Conservation (phyloP, 2,113 vertebrate genomes). For the Toxostoma redivivum region DNA sequence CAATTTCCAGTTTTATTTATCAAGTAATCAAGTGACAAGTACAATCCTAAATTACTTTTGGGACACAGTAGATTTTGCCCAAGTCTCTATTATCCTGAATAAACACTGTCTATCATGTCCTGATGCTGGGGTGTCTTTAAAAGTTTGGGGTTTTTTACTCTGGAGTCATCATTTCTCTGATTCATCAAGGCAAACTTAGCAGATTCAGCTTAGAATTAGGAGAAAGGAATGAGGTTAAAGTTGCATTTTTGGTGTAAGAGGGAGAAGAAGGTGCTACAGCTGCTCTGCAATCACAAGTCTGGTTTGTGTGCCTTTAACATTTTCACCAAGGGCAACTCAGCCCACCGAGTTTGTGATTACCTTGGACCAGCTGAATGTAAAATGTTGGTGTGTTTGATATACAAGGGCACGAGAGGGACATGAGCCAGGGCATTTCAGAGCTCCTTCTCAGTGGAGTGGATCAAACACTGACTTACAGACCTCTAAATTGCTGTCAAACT, state of each 20-base stretch:
- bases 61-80: background rate
- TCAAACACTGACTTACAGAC: background rate
- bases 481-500: background rate
- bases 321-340: background rate
- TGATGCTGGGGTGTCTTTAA: background rate
- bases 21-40: background rate
- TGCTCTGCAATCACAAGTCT: background rate
- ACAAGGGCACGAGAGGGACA: background rate
- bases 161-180: background rate
- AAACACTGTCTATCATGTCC: background rate
- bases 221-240: background rate
- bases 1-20: background rate
- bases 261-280: background rate
- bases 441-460: background rate
- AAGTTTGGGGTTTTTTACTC: background rate
- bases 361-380: background rate
- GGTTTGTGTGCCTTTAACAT: background rate
- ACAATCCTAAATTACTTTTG: background rate
- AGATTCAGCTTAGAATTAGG: background rate
- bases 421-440: background rate
- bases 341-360: background rate
- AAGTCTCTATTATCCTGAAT: background rate
- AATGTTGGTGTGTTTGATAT: background rate
- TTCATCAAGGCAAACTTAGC: background rate
- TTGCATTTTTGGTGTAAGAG: background rate